These are phyloP conservation scores for Ichneumoninae sp. DNA, from an alignment of 2,888 invertebrate genomes.

Conservation along the genomic window DNA sequence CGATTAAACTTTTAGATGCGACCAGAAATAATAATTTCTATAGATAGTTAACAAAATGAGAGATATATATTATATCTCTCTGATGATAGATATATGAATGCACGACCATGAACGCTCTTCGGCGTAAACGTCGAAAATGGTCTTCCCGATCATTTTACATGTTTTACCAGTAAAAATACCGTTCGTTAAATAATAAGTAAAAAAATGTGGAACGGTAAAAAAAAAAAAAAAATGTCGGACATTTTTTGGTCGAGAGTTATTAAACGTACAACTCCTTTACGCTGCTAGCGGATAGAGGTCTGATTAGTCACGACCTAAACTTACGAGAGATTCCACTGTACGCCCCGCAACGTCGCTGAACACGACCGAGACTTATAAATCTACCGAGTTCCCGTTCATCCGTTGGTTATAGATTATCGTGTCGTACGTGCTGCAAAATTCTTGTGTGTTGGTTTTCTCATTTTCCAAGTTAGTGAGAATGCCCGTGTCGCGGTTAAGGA, in stretches of 20 bases:
- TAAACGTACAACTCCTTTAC: not conserved
- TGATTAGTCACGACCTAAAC: not conserved
- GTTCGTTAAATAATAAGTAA: too few species aligned
- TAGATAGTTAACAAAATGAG: not conserved
- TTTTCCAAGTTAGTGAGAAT: slow-evolving; percentile 31
- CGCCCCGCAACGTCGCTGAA: not conserved
- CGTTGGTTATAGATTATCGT: slow-evolving; percentile 14
- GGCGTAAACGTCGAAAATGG: too few species aligned
- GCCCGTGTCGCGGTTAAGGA: slow-evolving; percentile 22
- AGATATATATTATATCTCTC: too few species aligned
- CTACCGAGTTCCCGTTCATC: slow-evolving; percentile 13
- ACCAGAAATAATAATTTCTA: not conserved
- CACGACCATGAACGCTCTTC: too few species aligned
- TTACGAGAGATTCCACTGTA: slow-evolving; percentile 3
- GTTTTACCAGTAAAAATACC: too few species aligned
- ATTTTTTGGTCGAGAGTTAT: too few species aligned
- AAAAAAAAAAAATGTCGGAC: too few species aligned
- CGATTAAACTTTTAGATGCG: too few species aligned
- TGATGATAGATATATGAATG: too few species aligned
- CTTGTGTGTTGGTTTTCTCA: slow-evolving; percentile 36
- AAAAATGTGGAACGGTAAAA: too few species aligned
- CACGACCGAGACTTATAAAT: slow-evolving; percentile 14
- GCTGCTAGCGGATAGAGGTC: not conserved
- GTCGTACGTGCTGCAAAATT: slow-evolving; percentile 15
- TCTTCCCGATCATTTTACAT: too few species aligned